A percentile compares a stretch with the other conserved stretches of the same genome.
Evolutionary conservation across 2,888 invertebrate genomes (phyloP).

Genomic region (Ophion obscuratus): DNA sequence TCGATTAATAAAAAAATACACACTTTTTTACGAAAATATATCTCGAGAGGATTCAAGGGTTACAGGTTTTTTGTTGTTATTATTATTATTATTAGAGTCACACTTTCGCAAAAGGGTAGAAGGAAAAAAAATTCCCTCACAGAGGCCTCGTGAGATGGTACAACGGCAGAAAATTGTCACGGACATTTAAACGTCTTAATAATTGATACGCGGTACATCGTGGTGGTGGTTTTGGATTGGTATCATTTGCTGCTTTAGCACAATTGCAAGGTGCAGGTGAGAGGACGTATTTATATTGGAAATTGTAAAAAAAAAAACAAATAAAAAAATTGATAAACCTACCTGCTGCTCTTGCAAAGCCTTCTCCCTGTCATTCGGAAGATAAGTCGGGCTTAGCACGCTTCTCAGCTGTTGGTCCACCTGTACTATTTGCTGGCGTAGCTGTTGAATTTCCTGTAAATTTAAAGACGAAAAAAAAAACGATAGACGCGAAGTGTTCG

Average conservation of each 20-base stretch:
- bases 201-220: constrained; percentile 68
- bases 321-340: constrained; percentile 83
- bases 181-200: constrained; percentile 23
- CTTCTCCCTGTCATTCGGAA: constrained; percentile 92
- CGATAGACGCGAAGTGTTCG: constrained; percentile 42
- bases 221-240: constrained; percentile 82
- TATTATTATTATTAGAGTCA: constrained; percentile 53
- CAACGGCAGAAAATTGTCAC: constrained; percentile 19
- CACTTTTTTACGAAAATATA: constrained; percentile 18
- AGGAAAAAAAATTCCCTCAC: constrained; percentile 17
- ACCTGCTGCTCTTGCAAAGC: constrained; percentile 95
- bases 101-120: constrained; percentile 14
- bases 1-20: constrained; percentile 6
- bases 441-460: constrained; percentile 90
- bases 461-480: constrained; percentile 48
- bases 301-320: constrained; percentile 32
- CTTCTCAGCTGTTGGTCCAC: constrained; percentile 94
- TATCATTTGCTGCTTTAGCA: constrained; percentile 79
- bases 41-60: constrained; percentile 57
- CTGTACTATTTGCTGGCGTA: constrained; percentile 93
- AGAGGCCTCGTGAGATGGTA: constrained; percentile 10
- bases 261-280: constrained; percentile 75
- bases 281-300: constrained; percentile 60
- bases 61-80: constrained; percentile 45
- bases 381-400: constrained; percentile 92